Evolutionary conservation across 2,888 invertebrate genomes (phyloP).

Genomic region (Cylindroiulus punctatus): DNA sequence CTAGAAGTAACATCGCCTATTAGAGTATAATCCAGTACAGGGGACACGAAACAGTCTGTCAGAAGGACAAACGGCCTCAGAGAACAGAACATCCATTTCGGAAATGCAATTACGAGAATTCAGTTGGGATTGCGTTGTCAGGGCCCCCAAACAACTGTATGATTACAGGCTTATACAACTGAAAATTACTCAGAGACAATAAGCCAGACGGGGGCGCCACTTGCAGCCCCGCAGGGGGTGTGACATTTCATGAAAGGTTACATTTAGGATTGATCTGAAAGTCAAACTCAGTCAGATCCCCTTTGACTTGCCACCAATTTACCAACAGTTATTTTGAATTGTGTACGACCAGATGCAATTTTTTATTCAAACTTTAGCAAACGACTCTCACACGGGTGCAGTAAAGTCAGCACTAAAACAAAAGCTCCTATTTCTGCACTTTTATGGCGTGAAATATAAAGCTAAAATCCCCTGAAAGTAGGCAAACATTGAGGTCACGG

Average conservation of each 20-base stretch:
- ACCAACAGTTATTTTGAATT: constrained; percentile 1
- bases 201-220: too few species aligned
- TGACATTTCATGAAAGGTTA: not conserved
- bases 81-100: constrained; percentile 33
- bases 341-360: not conserved
- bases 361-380: not conserved
- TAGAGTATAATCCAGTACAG: not conserved
- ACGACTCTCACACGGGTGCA: not conserved
- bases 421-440: not conserved
- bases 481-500: constrained; percentile 23
- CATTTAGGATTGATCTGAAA: not conserved
- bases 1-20: constrained; percentile 23
- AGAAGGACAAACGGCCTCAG: constrained; percentile 23
- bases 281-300: not conserved
- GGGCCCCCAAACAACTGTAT: not conserved
- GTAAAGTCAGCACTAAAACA: constrained; percentile 13
- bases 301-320: not conserved
- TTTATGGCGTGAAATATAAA: constrained; percentile 5
- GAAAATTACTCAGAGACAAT: not conserved
- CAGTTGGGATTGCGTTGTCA: constrained; percentile 29
- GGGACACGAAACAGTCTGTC: constrained; percentile 9
- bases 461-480: not conserved
- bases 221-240: not conserved
- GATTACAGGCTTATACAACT: not conserved
- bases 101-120: constrained; percentile 34